phyloP scores from a whole-genome alignment of 2,888 invertebrate species.

The Thera britannica region DNA sequence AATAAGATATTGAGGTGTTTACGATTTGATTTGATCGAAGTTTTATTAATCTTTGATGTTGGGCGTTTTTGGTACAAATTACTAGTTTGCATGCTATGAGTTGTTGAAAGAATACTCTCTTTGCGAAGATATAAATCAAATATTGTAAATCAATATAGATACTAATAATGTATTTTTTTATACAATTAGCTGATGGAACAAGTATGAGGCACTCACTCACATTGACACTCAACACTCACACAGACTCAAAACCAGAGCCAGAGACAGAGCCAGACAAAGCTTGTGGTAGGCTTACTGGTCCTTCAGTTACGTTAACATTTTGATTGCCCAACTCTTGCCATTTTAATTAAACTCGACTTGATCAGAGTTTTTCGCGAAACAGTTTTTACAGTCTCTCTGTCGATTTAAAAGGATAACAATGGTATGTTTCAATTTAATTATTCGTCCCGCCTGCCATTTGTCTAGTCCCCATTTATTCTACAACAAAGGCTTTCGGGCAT shows the following conservation, averaged over 20 bases:
- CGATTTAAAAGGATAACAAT: slow-evolving; percentile 46
- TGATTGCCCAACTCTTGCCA: slow-evolving; percentile 35
- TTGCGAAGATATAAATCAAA: no score
- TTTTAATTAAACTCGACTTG: slow-evolving; percentile 43
- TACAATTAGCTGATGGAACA: no score
- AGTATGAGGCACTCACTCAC: no score
- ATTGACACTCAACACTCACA: no score
- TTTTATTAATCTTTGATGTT: slow-evolving; percentile 16
- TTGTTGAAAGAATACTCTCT: neutral
- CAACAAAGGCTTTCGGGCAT: slow-evolving; percentile 22
- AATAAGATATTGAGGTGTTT: slow-evolving; percentile 8
- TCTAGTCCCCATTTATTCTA: slow-evolving; percentile 26
- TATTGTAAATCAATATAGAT: no score
- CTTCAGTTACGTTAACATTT: slow-evolving; percentile 10
- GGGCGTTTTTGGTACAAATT: neutral
- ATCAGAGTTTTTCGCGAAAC: slow-evolving; percentile 40
- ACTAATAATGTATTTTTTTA: no score
- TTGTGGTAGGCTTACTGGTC: no score
- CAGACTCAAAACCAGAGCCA: no score
- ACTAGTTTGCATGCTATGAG: neutral
- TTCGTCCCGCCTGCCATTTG: slow-evolving; percentile 31
- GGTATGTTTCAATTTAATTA: slow-evolving; percentile 52
- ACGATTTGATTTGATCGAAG: slow-evolving; percentile 15
- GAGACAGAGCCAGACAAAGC: no score
- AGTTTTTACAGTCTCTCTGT: slow-evolving; percentile 41